Percentiles rank a stretch among this genome's conserved stretches.
Evolutionary conservation across 2,888 invertebrate genomes (phyloP).

Genomic region (Asteroscopus sphinx): DNA sequence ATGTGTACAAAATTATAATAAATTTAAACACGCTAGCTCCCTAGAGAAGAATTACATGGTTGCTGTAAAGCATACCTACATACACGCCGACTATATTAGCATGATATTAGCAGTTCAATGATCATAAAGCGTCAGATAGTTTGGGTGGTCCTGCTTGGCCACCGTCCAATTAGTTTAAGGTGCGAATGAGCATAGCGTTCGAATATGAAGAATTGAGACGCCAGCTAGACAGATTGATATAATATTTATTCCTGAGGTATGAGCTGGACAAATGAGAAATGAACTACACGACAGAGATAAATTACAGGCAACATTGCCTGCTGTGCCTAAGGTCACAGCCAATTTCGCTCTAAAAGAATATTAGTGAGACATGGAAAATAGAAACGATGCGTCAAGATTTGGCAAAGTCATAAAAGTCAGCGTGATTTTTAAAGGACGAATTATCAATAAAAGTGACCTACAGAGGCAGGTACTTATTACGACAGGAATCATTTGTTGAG

Average conservation of each 20-base stretch:
- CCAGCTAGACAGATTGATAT: constrained; percentile 53
- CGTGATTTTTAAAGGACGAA: constrained; percentile 28
- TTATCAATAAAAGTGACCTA: constrained; percentile 13
- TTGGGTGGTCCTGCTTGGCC: constrained; percentile 72
- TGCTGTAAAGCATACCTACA: constrained; percentile 23
- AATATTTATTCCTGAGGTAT: constrained; percentile 50
- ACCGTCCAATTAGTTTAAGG: constrained; percentile 71
- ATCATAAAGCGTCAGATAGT: constrained; percentile 62
- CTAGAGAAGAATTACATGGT: constrained; percentile 26
- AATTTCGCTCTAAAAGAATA: constrained; percentile 3
- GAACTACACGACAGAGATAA: constrained; percentile 40
- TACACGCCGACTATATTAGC: constrained; percentile 31
- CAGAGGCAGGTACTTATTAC: constrained; percentile 8
- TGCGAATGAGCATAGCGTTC: constrained; percentile 64
- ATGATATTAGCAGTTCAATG: constrained; percentile 60
- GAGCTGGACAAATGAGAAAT: constrained; percentile 53
- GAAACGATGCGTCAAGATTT: constrained; percentile 27
- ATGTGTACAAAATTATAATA: constrained; percentile 48
- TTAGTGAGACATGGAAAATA: constrained; percentile 20
- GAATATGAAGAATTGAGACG: constrained; percentile 55
- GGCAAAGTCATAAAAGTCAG: constrained; percentile 33
- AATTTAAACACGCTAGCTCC: constrained; percentile 21
- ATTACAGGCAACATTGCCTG: constrained; percentile 19
- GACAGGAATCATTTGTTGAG: constrained; percentile 43
- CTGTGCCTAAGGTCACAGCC: constrained; percentile 24